Evolutionary conservation across 1,140 invertebrate species (phyloP).

Genomic region (Dendrolimus kikuchii): DNA sequence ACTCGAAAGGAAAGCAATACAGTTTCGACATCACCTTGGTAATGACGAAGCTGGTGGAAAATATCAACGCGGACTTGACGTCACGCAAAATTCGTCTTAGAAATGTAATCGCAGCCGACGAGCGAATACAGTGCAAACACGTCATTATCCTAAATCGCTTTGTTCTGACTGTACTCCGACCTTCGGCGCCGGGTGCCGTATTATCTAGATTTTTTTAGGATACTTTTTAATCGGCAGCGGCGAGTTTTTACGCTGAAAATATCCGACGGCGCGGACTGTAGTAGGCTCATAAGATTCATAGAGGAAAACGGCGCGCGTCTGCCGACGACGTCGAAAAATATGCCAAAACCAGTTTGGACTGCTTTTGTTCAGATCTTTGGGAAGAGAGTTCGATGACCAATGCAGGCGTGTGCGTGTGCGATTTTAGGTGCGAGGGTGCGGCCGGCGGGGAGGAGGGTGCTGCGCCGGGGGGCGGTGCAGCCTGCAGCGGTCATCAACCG

Average conservation of each 20-base stretch:
- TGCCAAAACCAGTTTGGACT: constrained; percentile 60
- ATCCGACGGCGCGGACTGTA: not conserved
- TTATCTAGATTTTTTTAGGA: not conserved
- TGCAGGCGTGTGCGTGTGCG: constrained; percentile 45
- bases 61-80: constrained; percentile 25
- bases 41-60: constrained; percentile 28
- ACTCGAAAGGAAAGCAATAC: constrained; percentile 33
- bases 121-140: constrained; percentile 9
- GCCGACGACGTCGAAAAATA: constrained; percentile 39
- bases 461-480: constrained; percentile 27
- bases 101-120: constrained; percentile 12
- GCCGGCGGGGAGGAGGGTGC: constrained; percentile 34
- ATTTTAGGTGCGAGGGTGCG: constrained; percentile 49
- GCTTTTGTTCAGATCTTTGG: constrained; percentile 57
- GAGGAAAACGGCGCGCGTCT: constrained; percentile 42
- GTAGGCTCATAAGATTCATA: constrained; percentile 32
- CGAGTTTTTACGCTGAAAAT: not conserved
- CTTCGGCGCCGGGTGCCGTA: not conserved
- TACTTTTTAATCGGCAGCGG: not conserved
- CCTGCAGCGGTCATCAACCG: constrained; percentile 51
- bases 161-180: not conserved
- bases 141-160: constrained; percentile 4
- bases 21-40: constrained; percentile 31
- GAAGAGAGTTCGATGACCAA: constrained; percentile 61
- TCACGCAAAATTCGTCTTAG: constrained; percentile 22